These are phyloP conservation scores for Hemistola chrysoprasaria DNA, from an alignment of 2,888 invertebrate species.

Conservation along the genomic window DNA sequence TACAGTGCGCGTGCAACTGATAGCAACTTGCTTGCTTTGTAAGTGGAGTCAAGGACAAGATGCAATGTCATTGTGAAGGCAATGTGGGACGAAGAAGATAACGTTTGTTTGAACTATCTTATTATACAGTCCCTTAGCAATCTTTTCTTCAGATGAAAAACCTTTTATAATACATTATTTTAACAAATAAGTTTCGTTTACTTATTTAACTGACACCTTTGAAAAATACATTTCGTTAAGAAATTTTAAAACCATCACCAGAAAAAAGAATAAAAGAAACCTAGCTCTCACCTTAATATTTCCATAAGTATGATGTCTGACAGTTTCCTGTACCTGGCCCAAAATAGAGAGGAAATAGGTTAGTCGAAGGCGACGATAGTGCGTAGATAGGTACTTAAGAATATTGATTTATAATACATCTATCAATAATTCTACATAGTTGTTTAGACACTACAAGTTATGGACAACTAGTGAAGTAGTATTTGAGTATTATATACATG, in stretches of 20 bases:
- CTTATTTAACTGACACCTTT: background rate
- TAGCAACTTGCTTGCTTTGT: constrained; percentile 53
- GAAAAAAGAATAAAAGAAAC: constrained; percentile 48
- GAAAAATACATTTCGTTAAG: background rate
- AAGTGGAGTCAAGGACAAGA: constrained; percentile 66
- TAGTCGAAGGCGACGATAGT: constrained; percentile 67
- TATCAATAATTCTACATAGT: too few species aligned
- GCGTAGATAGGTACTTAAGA: constrained; percentile 34
- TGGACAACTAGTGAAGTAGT: constrained; percentile 24
- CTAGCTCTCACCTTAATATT: constrained; percentile 85
- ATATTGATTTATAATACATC: too few species aligned
- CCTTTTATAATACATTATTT: too few species aligned
- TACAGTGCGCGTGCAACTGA: constrained; percentile 71
- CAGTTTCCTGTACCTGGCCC: constrained; percentile 87
- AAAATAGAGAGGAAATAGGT: constrained; percentile 76
- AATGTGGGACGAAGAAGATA: constrained; percentile 53
- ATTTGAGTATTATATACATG: constrained; percentile 25
- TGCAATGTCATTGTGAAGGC: constrained; percentile 53
- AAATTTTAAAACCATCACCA: constrained; percentile 38
- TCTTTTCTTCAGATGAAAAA: too few species aligned
- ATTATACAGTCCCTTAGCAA: too few species aligned
- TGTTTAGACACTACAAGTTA: too few species aligned
- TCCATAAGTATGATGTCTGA: constrained; percentile 87
- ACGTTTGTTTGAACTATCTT: constrained; percentile 35
- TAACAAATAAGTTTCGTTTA: too few species aligned